Evolutionary conservation across 2,888 invertebrate species (phyloP).

Genomic region (Mactromeris polynyma): DNA sequence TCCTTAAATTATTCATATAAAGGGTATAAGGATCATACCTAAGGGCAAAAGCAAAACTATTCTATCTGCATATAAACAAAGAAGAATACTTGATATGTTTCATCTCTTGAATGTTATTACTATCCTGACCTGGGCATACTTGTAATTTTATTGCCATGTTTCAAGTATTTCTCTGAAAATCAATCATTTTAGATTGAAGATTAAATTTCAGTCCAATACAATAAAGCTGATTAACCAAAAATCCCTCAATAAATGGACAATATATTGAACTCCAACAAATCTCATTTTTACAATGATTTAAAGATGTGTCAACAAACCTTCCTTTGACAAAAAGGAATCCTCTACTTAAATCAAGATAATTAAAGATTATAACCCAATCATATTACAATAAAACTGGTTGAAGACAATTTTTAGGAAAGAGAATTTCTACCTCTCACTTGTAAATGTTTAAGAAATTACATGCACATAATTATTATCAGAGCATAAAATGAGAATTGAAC

Average conservation of each 20-base stretch:
- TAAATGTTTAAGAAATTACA: too few relatives aligned
- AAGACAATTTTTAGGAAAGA: neutral
- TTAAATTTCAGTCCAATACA: neutral
- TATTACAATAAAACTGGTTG: neutral
- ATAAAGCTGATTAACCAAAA: neutral
- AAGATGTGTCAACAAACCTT: neutral
- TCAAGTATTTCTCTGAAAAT: neutral
- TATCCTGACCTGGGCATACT: neutral
- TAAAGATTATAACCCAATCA: neutral
- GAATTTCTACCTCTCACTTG: neutral
- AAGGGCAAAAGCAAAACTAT: neutral
- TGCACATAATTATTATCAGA: too few relatives aligned
- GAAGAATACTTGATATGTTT: too few relatives aligned
- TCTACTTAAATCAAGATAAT: neutral
- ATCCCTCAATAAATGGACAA: neutral
- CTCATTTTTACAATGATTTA: neutral
- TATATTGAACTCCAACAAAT: neutral
- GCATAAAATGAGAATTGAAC: too few relatives aligned
- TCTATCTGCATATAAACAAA: too few relatives aligned
- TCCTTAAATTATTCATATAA: too few relatives aligned
- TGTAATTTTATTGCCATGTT: neutral
- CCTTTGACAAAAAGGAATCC: neutral
- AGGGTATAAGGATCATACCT: too few relatives aligned
- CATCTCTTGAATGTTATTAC: too few relatives aligned
- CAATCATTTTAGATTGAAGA: neutral